Base-by-base conservation (phyloP, 2,888 invertebrate genomes). In the Leptopilina drosophilae region DNA sequence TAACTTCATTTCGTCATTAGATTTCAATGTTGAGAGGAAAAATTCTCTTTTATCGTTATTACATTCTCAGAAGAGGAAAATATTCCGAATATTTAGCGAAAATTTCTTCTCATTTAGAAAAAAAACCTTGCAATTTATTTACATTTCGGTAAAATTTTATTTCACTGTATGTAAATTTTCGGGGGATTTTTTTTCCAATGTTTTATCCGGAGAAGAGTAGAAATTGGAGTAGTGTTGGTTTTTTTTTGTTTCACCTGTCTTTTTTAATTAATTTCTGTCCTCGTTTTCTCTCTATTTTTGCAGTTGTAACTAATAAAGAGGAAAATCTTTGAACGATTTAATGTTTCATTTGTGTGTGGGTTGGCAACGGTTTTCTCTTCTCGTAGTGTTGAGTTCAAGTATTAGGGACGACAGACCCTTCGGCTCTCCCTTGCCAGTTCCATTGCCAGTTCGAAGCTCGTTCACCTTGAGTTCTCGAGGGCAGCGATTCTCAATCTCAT, bases 361-460 rank as follows among this genome's bases (percentile, higher is more conserved):
- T 49, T 69, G 49, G 69, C 69, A 69, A 69, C 69, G 69, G 69
- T 69, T 69, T 73, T 73, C 26, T 65, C 65, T 59, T 56, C 64
- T 67, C 76, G 64, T 53, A 66, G 42, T 33, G 53, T 53, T 33
- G 73, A 73, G 42, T 66, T 66, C 66, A 84, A 85, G 85, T 85
- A 88, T 88, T 87, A 88, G 88, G 87, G 87, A 86, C 87, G 83
- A 83, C 81, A 82, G 86, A 85, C 85, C 86, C 85, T 86, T 84
- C 82, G 76, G 59, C 76, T 81, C 82, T 79, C 81, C 80, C 80
- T 84, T 80, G 78, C 82, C 81, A 85, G 85, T 87, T 87, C 87
- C 87, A 88, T 88, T 87, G 89, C 89, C 88, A 88, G 89, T 88
- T 88, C 87, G 87, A 89, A 90, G 89, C 90, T 90, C 88, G 90